These are phyloP conservation scores for Arctocebus calabarensis DNA, from an alignment of 2,797 vertebrate genomes.

Conservation along the genomic window DNA sequence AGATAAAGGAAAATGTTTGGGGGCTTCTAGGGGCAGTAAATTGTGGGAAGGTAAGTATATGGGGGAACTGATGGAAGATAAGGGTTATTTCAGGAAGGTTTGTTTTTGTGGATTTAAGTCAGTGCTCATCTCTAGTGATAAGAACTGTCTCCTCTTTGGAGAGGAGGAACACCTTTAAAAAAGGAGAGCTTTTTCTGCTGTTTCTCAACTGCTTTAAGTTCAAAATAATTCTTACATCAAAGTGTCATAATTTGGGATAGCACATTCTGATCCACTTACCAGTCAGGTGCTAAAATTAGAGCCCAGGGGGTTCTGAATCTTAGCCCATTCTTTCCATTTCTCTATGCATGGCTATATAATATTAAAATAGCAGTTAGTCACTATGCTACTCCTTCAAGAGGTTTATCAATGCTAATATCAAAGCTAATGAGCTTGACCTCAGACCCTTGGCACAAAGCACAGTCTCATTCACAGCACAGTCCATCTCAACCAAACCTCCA, in stretches of 20 bases:
- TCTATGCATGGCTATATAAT: conserved; percentile 22
- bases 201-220: neutral
- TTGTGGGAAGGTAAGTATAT: neutral
- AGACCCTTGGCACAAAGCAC: neutral
- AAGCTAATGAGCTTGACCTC: neutral
- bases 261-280: neutral
- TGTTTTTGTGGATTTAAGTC: neutral
- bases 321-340: neutral
- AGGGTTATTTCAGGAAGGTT: neutral
- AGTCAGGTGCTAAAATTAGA: neutral
- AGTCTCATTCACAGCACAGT: neutral
- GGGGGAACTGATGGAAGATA: too few species aligned
- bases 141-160: neutral
- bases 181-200: neutral
- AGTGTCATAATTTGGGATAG: neutral
- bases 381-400: neutral
- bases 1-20: neutral
- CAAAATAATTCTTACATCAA: neutral
- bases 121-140: neutral
- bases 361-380: conserved; percentile 10
- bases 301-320: neutral
- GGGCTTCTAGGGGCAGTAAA: neutral
- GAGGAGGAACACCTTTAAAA: neutral
- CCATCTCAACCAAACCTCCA: neutral
- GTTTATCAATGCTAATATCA: conserved; percentile 46